Base-by-base conservation (phyloP, 1,140 invertebrate species). In the Yoshiicerus persimilis region DNA sequence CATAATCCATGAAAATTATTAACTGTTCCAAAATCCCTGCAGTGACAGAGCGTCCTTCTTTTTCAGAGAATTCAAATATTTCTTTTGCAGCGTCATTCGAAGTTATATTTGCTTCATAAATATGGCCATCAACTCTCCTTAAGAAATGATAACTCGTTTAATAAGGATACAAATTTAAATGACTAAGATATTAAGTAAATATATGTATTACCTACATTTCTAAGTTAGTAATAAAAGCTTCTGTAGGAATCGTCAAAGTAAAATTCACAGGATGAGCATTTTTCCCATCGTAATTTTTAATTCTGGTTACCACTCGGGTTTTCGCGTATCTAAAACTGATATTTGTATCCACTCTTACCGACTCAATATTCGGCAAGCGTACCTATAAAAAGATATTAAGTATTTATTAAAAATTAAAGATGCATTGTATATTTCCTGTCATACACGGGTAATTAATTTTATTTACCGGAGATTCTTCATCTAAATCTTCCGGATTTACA, bases 201-300 rank as follows among this genome's bases (percentile, higher is more conserved):
- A n/a, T n/a, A n/a, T n/a, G n/a, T n/a, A n/a, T n/a, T n/a, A n/a
- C n/a, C n/a, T 92, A 94, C 95, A 95, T 95, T 41, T 93, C 91
- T 91, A 95, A 95, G 62, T 93, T 93, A 32, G 94, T 94, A 85
- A 95, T 95, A 91, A 94, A 95, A 0, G 95, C 94, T 5, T 94
- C 93, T 75, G 95, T 94, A 0, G 95, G 95, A 85, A 95, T 91
- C 9, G 95, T 92, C n/a, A 95, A 92, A 13, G 93, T 93, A 92
- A 95, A 95, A 20, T 92, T 92, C 20, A 94, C 93, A 92, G 95
- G 94, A 88, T 95, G 94, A 0, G 94, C 92, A 16, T 77, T 36
- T 32, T 90, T 92, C 25, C 92, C 91, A 11, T 93, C 93, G 0
- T 94, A 93, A 91, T 95, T 95, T 80, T 92, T 92, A 4, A 95